Evolutionary conservation across 2,113 vertebrate species (phyloP).

Genomic region (Copsychus sechellarum): DNA sequence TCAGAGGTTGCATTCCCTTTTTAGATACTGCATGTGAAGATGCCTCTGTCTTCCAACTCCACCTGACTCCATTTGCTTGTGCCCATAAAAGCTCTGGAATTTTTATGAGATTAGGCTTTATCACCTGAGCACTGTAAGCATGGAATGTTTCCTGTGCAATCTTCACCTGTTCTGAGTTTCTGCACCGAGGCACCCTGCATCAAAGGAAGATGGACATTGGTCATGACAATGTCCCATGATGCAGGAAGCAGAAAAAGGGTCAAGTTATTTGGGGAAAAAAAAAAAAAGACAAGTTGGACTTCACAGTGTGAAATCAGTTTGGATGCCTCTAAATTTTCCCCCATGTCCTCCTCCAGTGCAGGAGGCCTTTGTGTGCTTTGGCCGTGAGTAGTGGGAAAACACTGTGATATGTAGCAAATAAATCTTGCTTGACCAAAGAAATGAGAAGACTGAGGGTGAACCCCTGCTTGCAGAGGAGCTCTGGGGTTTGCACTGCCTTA

Average conservation of each 20-base stretch:
- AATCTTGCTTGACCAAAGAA: background rate
- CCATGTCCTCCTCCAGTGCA: fast-evolving
- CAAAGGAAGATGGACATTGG: background rate
- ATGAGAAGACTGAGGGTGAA: background rate
- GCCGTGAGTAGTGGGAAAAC: background rate
- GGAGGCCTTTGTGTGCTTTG: background rate
- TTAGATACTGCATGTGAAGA: background rate
- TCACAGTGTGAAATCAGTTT: background rate
- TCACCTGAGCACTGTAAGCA: background rate
- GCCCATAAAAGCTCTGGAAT: background rate
- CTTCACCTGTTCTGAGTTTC: background rate
- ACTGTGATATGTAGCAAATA: background rate
- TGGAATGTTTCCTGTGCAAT: background rate
- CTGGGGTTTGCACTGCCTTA: background rate
- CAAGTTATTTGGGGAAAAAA: background rate
- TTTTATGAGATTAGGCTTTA: background rate
- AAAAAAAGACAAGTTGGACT: background rate
- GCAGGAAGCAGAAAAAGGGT: background rate
- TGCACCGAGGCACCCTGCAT: background rate
- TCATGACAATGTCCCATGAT: background rate
- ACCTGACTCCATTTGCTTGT: background rate
- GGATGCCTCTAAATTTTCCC: background rate
- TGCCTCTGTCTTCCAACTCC: background rate
- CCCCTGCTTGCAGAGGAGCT: background rate
- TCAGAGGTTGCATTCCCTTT: background rate